Percentiles rank a stretch among this genome's conserved stretches.
Evolutionary conservation across 2,113 vertebrate species (phyloP).

Genomic region (Notarius quadriscutis): DNA sequence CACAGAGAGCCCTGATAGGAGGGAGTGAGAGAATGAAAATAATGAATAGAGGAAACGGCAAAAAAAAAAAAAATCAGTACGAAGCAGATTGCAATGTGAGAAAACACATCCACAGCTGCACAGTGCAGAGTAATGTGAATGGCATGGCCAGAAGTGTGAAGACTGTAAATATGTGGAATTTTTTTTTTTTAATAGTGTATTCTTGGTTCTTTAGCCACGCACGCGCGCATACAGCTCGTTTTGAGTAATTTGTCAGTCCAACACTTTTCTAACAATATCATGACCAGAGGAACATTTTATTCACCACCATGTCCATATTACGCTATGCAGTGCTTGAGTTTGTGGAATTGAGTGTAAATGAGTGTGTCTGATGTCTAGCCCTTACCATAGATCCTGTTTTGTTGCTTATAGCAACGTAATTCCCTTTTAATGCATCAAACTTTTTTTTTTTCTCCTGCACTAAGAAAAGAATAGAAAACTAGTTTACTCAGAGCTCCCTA

Average conservation of each 20-base stretch:
- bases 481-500: background rate
- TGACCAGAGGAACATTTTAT: background rate
- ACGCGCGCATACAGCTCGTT: background rate
- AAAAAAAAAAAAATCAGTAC: conserved; percentile 44
- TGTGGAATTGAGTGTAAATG: conserved; percentile 23
- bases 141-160: conserved; percentile 10
- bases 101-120: conserved; percentile 66
- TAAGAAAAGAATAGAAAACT: background rate
- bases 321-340: background rate
- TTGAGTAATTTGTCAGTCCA: background rate
- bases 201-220: background rate
- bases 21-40: conserved; percentile 52
- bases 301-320: background rate
- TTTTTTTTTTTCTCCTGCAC: background rate
- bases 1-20: conserved; percentile 55
- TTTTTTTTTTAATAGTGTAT: background rate
- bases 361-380: conserved; percentile 8
- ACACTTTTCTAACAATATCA: background rate
- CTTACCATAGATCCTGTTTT: conserved; percentile 5
- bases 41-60: conserved; percentile 51
- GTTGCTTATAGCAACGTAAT: background rate
- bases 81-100: conserved; percentile 40
- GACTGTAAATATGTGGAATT: conserved; percentile 10
- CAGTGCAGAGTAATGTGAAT: conserved; percentile 29
- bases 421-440: background rate